These are phyloP conservation scores for Villa cingulata DNA, from an alignment of 2,888 invertebrate genomes.

Conservation along the genomic window DNA sequence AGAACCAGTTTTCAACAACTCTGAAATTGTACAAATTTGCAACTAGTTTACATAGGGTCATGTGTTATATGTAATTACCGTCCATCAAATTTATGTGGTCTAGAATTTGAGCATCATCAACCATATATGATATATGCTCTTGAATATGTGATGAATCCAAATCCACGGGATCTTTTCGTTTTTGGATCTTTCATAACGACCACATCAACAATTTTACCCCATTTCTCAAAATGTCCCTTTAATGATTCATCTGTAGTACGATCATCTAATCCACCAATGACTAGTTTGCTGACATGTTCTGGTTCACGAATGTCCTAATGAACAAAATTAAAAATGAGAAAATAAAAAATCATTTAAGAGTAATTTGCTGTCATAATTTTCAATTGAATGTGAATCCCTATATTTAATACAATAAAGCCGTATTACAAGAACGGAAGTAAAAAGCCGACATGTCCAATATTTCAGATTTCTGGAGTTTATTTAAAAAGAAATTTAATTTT, in stretches of 20 bases:
- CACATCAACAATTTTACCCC: conserved; percentile 93
- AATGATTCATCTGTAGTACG: conserved; percentile 87
- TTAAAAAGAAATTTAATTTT: too few species aligned
- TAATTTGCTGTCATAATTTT: too few species aligned
- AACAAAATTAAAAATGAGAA: too few species aligned
- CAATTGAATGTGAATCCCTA: too few species aligned
- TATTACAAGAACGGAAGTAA: too few species aligned
- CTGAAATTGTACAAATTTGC: conserved; percentile 32
- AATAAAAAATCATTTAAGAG: too few species aligned
- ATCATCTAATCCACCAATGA: conserved; percentile 94
- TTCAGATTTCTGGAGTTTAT: too few species aligned
- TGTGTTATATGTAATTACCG: conserved; percentile 38
- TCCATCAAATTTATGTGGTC: conserved; percentile 88
- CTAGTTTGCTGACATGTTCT: conserved; percentile 78
- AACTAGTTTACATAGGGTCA: too few species aligned
- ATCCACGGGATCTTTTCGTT: conserved; percentile 89
- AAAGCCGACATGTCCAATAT: too few species aligned
- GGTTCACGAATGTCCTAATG: conserved; percentile 31
- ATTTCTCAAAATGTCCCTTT: conserved; percentile 88
- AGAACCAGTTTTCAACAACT: conserved; percentile 89
- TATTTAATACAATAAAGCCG: too few species aligned
- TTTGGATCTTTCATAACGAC: conserved; percentile 95
- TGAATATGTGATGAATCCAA: conserved; percentile 96
- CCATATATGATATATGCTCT: conserved; percentile 84
- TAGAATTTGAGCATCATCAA: conserved; percentile 85